Conservation (phyloP, 2,888 invertebrate genomes). For the Neria commutata region DNA sequence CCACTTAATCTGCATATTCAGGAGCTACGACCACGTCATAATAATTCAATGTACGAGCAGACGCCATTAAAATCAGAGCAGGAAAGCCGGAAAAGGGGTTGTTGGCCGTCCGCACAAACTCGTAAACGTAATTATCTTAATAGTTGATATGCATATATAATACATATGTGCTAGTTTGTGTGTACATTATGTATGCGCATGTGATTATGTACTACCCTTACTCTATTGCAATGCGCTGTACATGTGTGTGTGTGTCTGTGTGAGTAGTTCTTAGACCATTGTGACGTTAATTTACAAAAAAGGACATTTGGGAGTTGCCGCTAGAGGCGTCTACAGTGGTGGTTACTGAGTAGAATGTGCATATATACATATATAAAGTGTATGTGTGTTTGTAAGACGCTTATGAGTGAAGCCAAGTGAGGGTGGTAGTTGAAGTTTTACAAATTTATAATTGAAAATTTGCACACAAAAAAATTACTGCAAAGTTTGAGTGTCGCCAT, state of each 20-base stretch:
- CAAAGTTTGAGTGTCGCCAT: too few species aligned
- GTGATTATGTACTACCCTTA: too few species aligned
- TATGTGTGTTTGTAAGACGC: too few species aligned
- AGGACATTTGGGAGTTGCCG: background rate
- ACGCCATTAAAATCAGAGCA: slow-evolving; percentile 36
- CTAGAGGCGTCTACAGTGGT: background rate
- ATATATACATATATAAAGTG: too few species aligned
- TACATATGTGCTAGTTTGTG: too few species aligned
- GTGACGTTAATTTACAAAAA: background rate
- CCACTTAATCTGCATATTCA: too few species aligned
- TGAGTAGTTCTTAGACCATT: background rate
- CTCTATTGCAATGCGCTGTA: background rate
- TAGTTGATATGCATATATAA: too few species aligned
- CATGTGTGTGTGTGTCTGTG: background rate
- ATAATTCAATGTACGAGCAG: too few species aligned
- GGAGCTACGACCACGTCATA: too few species aligned
- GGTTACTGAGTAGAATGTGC: background rate
- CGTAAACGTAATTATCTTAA: slow-evolving; percentile 1
- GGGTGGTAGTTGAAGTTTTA: background rate
- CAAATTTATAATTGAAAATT: background rate
- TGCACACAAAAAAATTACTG: background rate
- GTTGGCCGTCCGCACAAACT: slow-evolving; percentile 18
- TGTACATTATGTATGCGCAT: background rate
- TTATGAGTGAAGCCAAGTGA: too few species aligned
- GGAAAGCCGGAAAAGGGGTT: slow-evolving; percentile 28